These are phyloP conservation scores for Lipotes vexillifer DNA, from an alignment of 2,113 vertebrate genomes.

Conservation along the genomic window DNA sequence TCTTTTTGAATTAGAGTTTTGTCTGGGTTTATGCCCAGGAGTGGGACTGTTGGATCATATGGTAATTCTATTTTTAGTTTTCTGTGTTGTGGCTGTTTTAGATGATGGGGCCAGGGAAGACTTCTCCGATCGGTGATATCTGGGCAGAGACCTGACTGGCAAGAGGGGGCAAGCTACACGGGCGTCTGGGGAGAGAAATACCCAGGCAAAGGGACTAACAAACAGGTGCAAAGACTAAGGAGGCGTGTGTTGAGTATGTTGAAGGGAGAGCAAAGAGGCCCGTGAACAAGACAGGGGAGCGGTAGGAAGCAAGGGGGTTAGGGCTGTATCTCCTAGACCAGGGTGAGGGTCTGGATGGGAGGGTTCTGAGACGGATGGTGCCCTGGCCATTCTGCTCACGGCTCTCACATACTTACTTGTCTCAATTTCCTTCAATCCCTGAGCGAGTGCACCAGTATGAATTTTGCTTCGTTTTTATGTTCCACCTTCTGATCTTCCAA, in stretches of 20 bases:
- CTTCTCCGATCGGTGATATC: rapidly evolving
- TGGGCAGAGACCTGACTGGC: background rate
- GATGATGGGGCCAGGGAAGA: background rate
- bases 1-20: too few relatives aligned
- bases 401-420: background rate
- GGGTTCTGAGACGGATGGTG: background rate
- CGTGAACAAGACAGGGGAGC: rapidly evolving
- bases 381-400: background rate
- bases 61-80: too few relatives aligned
- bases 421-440: background rate
- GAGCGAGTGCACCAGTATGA: background rate
- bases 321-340: background rate
- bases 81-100: too few relatives aligned
- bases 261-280: background rate
- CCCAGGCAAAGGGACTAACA: background rate
- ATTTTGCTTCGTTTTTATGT: background rate
- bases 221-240: background rate
- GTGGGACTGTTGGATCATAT: too few relatives aligned
- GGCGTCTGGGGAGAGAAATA: background rate
- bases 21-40: too few relatives aligned
- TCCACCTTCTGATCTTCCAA: background rate
- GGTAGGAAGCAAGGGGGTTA: too few relatives aligned
- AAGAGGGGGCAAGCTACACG: background rate
- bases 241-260: rapidly evolving
- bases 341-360: background rate